Base-by-base conservation (phyloP, 2,113 vertebrate species). In the Eptesicus fuscus region DNA sequence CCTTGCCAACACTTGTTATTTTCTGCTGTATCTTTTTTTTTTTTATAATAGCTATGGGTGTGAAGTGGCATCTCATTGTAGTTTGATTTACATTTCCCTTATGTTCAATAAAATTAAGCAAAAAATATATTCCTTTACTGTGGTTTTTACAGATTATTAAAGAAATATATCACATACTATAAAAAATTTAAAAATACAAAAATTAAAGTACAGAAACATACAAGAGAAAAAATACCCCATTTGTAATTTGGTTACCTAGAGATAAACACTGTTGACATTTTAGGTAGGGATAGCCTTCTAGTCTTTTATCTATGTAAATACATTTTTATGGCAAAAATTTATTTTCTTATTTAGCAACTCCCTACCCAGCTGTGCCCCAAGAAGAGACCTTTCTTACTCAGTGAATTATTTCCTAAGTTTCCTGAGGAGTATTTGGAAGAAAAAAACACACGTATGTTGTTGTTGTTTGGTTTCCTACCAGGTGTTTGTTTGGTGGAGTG, bases 71-170 rank as follows among this genome's bases (percentile, higher is more conserved):
- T 37, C 42, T 83, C 59, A 65, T 30, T 83, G 16, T 65, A 12
- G 17, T 70, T 92, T 90, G 47, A 93, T 63, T 89, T 70, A 20
- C 17, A 40, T 80, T 88, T 77, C 77, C n/a, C 6, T 65, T 44
- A n/a, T 70, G 22, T 65, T 83, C 67, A 90, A 28, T n/a, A 44
- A 56, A 90, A 35, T n/a, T 77, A 37, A 88, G 23, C 12, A 88
- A 94, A 95, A 79, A 49, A 71, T 30, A 51, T 44, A 80, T 88
- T 70, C 82, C 47, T 95, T 94, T 77, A 40, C 30, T 69, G 22
- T 30, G 63, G 53, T 84, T 86, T 85, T 90, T 91, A 40, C 42
- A 90, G 42, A 56, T 92, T 85, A 47, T 85, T 93, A 73, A 87
- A 90, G 28, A 87, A 83, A 42, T 56, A 80, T 0, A 65, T 74